phyloP scores from a whole-genome alignment of 2,797 vertebrate genomes.

The Chaetodon trifasciatus region DNA sequence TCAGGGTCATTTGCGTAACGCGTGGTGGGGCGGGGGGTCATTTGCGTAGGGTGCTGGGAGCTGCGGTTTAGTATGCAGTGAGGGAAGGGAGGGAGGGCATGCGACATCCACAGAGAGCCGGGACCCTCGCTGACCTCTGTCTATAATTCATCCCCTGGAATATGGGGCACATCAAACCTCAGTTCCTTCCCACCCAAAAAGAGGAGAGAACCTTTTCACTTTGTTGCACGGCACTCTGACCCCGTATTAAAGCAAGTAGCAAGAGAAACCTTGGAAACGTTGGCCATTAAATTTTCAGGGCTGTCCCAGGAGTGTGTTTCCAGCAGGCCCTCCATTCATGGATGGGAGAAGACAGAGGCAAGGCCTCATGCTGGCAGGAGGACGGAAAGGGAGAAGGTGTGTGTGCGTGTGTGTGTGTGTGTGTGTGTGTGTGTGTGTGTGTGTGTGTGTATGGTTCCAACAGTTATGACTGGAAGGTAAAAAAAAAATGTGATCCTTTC shows the following conservation, averaged over 20 bases:
- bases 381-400: conserved; percentile 7
- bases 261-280: conserved; percentile 74
- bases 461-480: neutral
- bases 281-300: conserved; percentile 85
- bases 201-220: conserved; percentile 81
- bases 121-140: conserved; percentile 87
- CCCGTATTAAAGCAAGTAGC: conserved; percentile 83
- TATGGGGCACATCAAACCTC: conserved; percentile 77
- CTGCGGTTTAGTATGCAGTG: conserved; percentile 84
- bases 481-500: conserved; percentile 9
- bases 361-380: conserved; percentile 45
- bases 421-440: conserved; percentile 46
- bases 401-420: conserved; percentile 51
- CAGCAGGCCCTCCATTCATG: conserved; percentile 55
- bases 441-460: neutral
- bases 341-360: conserved; percentile 55
- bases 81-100: conserved; percentile 74
- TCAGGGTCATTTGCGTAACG: conserved; percentile 82
- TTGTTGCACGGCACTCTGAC: conserved; percentile 83
- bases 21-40: conserved; percentile 63
- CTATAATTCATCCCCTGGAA: conserved; percentile 88
- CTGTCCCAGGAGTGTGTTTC: conserved; percentile 74
- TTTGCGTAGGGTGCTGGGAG: conserved; percentile 75
- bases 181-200: conserved; percentile 79
- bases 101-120: conserved; percentile 84